A percentile compares a stretch with the other conserved stretches of the same genome.
These are phyloP conservation scores for Sebastes goodei DNA, from an alignment of 2,797 vertebrate genomes.

Conservation along the genomic window DNA sequence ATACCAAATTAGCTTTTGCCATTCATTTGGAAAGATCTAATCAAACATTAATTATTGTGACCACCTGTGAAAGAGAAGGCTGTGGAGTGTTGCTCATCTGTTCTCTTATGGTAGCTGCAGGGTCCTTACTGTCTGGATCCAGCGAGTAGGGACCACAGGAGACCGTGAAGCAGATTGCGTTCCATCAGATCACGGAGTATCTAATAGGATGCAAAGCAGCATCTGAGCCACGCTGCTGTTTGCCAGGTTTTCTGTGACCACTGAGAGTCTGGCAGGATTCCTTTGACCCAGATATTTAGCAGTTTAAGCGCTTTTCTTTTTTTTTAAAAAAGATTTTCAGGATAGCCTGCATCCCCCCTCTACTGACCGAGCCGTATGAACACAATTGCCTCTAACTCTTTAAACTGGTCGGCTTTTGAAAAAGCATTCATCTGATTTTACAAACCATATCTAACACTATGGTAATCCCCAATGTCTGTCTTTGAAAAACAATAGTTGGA, in stretches of 20 bases:
- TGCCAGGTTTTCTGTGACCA: constrained; percentile 61
- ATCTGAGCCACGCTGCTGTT: constrained; percentile 51
- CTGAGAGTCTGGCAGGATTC: constrained; percentile 53
- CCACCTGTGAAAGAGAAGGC: constrained; percentile 72
- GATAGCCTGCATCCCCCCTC: constrained; percentile 35
- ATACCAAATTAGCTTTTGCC: constrained; percentile 62
- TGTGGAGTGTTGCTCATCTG: constrained; percentile 49
- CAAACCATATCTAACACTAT: constrained; percentile 31
- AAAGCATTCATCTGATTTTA: constrained; percentile 15
- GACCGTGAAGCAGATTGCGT: constrained; percentile 65
- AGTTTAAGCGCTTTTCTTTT: constrained; percentile 58
- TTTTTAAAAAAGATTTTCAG: constrained; percentile 28
- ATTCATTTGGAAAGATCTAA: constrained; percentile 72
- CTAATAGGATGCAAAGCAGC: constrained; percentile 59
- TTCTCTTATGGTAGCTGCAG: constrained; percentile 54
- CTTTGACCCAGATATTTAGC: constrained; percentile 76
- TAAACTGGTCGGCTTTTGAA: constrained; percentile 1
- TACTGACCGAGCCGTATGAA: constrained; percentile 13
- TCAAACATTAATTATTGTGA: constrained; percentile 77
- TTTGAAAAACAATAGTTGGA: constrained; percentile 2
- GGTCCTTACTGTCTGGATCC: constrained; percentile 39
- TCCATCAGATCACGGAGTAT: constrained; percentile 62
- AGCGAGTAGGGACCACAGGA: constrained; percentile 47
- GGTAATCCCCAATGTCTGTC: constrained; percentile 34
- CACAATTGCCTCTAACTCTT: constrained; percentile 26